phyloP scores from a whole-genome alignment of 2,113 vertebrate genomes.

The Pseudolaguvia tuberculata region DNA sequence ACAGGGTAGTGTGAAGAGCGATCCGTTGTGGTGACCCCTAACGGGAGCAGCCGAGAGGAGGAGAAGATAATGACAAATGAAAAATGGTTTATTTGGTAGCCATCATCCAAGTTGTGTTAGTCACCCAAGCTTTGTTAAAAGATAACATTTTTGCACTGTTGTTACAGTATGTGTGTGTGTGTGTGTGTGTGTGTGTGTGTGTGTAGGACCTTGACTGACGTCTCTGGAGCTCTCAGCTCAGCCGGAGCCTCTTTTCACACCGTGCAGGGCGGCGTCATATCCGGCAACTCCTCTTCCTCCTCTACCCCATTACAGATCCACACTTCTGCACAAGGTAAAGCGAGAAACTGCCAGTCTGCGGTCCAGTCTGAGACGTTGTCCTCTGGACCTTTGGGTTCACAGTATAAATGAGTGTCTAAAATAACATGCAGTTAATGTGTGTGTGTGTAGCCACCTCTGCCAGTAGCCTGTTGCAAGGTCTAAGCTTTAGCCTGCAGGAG shows the following conservation, averaged over 20 bases:
- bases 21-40: too few relatives aligned
- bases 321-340: constrained; percentile 79
- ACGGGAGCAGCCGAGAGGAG: too few relatives aligned
- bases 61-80: too few relatives aligned
- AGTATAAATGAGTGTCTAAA: not conserved
- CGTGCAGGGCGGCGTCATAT: constrained; percentile 78
- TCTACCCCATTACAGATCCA: constrained; percentile 68
- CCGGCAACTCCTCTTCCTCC: constrained; percentile 63
- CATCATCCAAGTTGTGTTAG: too few relatives aligned
- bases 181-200: not conserved
- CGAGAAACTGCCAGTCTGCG: not conserved
- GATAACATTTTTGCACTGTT: too few relatives aligned
- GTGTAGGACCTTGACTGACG: constrained; percentile 61
- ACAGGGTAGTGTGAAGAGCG: too few relatives aligned
- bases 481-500: constrained; percentile 97
- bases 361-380: not conserved
- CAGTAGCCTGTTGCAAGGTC: constrained; percentile 92
- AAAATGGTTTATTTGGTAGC: too few relatives aligned
- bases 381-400: not conserved
- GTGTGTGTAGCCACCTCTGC: constrained; percentile 78
- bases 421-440: not conserved
- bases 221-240: constrained; percentile 69
- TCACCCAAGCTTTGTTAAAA: too few relatives aligned
- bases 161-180: too few relatives aligned
- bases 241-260: constrained; percentile 77